Percentiles rank a stretch among this genome's conserved stretches.
phyloP scores from a whole-genome alignment of 64 coral and sea anemone species.

The Actinia tenebrosa region DNA sequence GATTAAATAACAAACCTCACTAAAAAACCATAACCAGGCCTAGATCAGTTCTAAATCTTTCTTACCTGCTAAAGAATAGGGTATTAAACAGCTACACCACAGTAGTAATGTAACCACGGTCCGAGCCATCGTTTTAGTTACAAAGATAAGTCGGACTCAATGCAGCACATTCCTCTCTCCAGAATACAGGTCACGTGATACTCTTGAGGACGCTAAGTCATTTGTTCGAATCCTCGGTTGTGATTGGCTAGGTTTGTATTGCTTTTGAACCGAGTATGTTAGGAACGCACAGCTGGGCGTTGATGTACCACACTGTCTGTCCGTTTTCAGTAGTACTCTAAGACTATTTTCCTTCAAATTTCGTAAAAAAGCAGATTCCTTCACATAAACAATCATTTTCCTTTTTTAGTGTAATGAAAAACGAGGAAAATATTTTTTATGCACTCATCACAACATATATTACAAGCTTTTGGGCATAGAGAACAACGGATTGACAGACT shows the following conservation, averaged over 20 bases:
- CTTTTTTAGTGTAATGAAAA: too few relatives aligned
- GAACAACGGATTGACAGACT: too few relatives aligned
- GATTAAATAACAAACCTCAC: not conserved
- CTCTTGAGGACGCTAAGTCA: not conserved
- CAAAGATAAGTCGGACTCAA: not conserved
- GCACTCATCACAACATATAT: too few relatives aligned
- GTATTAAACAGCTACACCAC: constrained; percentile 9
- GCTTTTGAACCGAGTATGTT: not conserved
- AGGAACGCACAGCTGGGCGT: not conserved
- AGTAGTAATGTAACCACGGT: not conserved
- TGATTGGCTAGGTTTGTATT: constrained; percentile 1
- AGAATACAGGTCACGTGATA: not conserved
- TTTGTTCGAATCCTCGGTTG: not conserved
- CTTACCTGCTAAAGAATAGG: constrained; percentile 16
- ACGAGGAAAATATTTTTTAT: too few relatives aligned
- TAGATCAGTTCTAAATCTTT: not conserved
- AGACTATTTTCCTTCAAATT: not conserved
- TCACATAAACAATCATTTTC: too few relatives aligned
- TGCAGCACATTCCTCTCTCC: not conserved
- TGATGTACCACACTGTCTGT: not conserved
- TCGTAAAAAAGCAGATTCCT: too few relatives aligned
- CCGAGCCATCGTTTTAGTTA: constrained; percentile 15
- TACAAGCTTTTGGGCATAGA: too few relatives aligned
- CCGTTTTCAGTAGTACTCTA: not conserved
- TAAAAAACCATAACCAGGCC: not conserved